These are phyloP conservation scores for Procambarus clarkii DNA, from an alignment of 1,140 invertebrate genomes.

Conservation along the genomic window DNA sequence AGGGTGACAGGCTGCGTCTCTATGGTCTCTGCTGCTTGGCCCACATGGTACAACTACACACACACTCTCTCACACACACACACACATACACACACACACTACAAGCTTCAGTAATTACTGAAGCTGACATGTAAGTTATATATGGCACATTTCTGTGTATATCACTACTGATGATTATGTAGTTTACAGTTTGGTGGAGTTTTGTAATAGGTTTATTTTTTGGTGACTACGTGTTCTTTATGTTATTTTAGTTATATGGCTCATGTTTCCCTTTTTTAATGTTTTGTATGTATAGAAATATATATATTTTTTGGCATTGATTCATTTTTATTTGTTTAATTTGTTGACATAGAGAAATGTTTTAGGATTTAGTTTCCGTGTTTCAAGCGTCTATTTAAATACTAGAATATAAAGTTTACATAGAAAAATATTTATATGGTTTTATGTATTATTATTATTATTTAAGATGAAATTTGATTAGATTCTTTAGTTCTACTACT, in stretches of 20 bases:
- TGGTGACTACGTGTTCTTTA: no score
- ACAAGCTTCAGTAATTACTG: no score
- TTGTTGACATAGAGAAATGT: background rate
- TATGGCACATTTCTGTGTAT: no score
- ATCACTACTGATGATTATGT: no score
- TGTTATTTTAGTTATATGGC: no score
- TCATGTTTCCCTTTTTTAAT: background rate
- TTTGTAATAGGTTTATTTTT: background rate
- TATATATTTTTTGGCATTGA: background rate
- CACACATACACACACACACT: no score
- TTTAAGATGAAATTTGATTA: background rate
- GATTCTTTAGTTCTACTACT: background rate
- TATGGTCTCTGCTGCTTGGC: no score
- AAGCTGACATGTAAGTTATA: no score
- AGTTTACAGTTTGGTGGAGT: background rate
- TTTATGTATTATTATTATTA: constrained; percentile 19
- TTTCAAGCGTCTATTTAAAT: constrained; percentile 3
- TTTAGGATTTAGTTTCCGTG: background rate
- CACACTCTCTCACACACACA: no score
- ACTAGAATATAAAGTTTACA: constrained; percentile 19
- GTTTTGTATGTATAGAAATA: background rate
- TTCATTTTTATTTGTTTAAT: constrained; percentile 7
- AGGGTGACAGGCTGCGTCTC: no score
- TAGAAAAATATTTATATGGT: constrained; percentile 26
- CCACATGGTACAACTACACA: no score